Conservation (phyloP, 2,113 vertebrate species). For the Pteronura brasiliensis region DNA sequence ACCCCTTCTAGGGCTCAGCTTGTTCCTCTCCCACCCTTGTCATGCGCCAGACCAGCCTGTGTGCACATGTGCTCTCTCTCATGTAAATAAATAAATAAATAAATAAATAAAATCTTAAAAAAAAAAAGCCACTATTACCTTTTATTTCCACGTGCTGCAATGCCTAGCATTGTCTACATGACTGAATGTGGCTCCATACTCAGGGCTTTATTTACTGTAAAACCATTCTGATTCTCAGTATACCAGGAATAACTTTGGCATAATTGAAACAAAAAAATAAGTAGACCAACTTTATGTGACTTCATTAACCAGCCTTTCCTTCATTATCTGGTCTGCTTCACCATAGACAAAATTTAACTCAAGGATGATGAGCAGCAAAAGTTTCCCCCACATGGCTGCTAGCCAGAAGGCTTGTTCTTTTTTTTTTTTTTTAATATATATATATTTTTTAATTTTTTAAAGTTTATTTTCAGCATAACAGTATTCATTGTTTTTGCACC, state of each 20-base stretch:
- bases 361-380: slow-evolving; percentile 21
- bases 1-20: background rate
- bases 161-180: background rate
- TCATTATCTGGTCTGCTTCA: background rate
- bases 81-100: too few relatives aligned
- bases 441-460: too few relatives aligned
- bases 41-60: background rate
- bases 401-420: slow-evolving; percentile 11
- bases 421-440: too few relatives aligned
- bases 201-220: background rate
- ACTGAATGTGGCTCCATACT: background rate
- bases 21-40: background rate
- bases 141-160: background rate
- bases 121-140: background rate
- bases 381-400: slow-evolving; percentile 55
- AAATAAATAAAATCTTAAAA: background rate
- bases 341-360: background rate
- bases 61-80: background rate
- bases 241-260: background rate
- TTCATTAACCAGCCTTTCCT: background rate
- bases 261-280: background rate
- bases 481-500: too few relatives aligned
- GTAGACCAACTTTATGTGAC: background rate
- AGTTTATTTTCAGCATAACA: too few relatives aligned
- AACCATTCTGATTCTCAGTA: background rate